Base-by-base conservation (phyloP, 2,797 vertebrate genomes). In the Enoplosus armatus region DNA sequence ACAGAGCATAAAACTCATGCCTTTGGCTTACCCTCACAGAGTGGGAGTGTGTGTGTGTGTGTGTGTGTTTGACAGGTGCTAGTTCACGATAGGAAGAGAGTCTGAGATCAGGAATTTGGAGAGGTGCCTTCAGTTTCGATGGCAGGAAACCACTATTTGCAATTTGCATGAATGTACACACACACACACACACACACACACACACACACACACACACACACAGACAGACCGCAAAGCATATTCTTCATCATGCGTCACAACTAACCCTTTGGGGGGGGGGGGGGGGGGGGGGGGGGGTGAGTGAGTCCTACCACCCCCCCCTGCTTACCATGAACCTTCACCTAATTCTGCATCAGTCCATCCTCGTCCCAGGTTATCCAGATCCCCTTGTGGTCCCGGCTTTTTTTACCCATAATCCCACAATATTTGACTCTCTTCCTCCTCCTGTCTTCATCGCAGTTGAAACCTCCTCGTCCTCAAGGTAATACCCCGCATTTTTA, bases 71-170 rank as follows among this genome's bases (percentile, higher is more conserved):
- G 94, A 93, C 94, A 96, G 95, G 94, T 84, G 95, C 85, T 89
- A 85, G 91, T 84, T 93, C 80, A 93, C 89, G 90, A 93, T 91
- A 95, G 94, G 94, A 96, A 96, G 75, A 94, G 94, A 96, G 87
- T 96, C 92, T 94, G 75, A 84, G 80, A 79, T 80, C 59, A 87
- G 91, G 92, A 95, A 95, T 95, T 94, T 73, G 82, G 89, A 71
- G 29, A 72, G 80, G 14, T 45, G 37, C 48, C 51, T 84, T 90
- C 61, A 63, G 74, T 89, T 90, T 91, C 33, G 67, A 81, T 85
- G 86, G 87, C 41, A 85, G 79, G 87, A 77, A 75, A 78, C 56
- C 47, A 68, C 35, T 5, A 24, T 26, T 24, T 20, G 14, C 15
- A 43, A 12, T 39, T 47, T 53, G 43, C 6, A 58, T 56, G 33